Evolutionary conservation across 2,888 invertebrate species (phyloP).

Genomic region (Cephus pygmeus): DNA sequence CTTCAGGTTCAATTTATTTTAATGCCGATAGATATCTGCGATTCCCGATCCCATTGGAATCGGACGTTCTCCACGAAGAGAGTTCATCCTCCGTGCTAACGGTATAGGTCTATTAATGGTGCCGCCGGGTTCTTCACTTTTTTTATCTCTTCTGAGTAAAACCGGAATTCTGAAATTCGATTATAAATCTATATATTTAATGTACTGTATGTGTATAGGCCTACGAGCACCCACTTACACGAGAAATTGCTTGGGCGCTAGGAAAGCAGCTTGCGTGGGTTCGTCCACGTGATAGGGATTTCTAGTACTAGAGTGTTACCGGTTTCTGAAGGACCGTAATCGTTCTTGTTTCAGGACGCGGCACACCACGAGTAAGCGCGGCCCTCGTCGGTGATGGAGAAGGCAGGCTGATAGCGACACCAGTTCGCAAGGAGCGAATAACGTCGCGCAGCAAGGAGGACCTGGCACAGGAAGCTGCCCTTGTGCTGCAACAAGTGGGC

Average conservation of each 20-base stretch:
- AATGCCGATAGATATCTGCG: conserved; percentile 8
- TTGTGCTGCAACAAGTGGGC: conserved; percentile 79
- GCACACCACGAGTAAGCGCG: conserved; percentile 63
- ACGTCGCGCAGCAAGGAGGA: conserved; percentile 78
- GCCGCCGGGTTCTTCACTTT: background rate
- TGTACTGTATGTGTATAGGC: background rate
- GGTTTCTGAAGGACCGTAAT: background rate
- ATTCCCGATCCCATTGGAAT: conserved; percentile 9
- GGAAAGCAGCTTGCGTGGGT: background rate
- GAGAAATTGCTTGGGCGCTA: background rate
- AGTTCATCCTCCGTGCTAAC: background rate
- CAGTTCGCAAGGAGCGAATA: conserved; percentile 73
- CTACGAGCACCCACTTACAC: background rate
- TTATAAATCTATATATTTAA: background rate
- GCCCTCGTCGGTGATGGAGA: conserved; percentile 68
- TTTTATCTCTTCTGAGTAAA: too few species aligned
- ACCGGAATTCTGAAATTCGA: background rate
- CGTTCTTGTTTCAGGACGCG: conserved; percentile 66
- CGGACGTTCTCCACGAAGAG: background rate
- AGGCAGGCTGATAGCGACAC: conserved; percentile 65
- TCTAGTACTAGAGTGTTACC: background rate
- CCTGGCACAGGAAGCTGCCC: conserved; percentile 81
- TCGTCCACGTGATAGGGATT: background rate
- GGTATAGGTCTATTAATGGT: conserved; percentile 4
- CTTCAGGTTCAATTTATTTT: too few species aligned